Percentiles rank a stretch among this genome's conserved stretches.
These are phyloP conservation scores for Accipiter virgatus DNA, from an alignment of 2,113 vertebrate genomes.

Conservation along the genomic window DNA sequence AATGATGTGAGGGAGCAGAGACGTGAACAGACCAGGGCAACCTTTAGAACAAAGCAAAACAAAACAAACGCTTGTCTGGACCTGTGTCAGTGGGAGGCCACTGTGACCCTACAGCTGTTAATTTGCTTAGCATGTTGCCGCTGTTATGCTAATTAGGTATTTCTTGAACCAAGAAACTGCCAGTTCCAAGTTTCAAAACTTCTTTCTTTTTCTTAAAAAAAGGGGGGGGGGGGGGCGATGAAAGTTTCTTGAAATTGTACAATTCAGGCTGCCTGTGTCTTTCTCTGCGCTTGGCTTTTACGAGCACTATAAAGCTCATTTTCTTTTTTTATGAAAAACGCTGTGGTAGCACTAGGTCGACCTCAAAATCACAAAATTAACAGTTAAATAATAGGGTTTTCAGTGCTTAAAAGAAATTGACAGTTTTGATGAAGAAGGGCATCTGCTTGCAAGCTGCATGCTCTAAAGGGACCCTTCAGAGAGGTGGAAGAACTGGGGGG, in stretches of 20 bases:
- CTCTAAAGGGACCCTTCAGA: not conserved
- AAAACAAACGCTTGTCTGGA: slow-evolving; percentile 25
- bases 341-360: not conserved
- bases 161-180: slow-evolving; percentile 24
- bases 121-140: slow-evolving; percentile 39
- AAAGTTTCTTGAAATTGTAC: not conserved
- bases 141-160: slow-evolving; percentile 39
- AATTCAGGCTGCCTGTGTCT: not conserved
- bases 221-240: not conserved
- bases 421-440: not conserved
- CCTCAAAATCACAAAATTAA: not conserved
- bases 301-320: not conserved
- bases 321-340: not conserved
- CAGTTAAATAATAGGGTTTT: not conserved
- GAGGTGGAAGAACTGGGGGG: not conserved
- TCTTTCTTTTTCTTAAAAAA: not conserved
- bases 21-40: not conserved
- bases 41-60: slow-evolving; percentile 49
- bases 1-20: not conserved
- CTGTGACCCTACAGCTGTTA: slow-evolving; percentile 10
- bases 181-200: not conserved
- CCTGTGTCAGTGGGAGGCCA: slow-evolving; percentile 24
- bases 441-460: not conserved
- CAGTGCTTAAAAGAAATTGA: not conserved
- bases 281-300: not conserved